Percentiles rank a stretch among this genome's conserved stretches.
Conservation (phyloP, 2,888 invertebrate species). For the Pardosa pseudoannulata region DNA sequence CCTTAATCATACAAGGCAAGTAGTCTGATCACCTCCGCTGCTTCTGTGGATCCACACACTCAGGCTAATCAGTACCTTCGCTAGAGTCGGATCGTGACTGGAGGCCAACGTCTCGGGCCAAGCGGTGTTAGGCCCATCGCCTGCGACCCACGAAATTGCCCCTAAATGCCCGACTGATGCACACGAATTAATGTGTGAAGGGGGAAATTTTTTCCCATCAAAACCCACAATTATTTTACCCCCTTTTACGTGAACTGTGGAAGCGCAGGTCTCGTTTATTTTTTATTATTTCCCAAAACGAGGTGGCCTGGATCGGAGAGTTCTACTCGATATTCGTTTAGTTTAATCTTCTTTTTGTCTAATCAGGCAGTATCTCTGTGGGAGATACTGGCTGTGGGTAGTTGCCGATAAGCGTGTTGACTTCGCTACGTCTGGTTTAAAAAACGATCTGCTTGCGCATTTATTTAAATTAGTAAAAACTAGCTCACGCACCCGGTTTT, state of each 20-base stretch:
- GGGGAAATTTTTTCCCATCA: constrained; percentile 44
- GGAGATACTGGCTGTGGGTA: too few relatives aligned
- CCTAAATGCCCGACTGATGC: constrained; percentile 53
- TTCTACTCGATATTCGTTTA: not conserved
- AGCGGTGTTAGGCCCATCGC: constrained; percentile 56
- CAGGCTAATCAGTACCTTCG: too few relatives aligned
- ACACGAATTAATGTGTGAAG: constrained; percentile 63
- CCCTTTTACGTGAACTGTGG: constrained; percentile 48
- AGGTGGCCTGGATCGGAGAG: not conserved
- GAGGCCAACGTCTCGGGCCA: constrained; percentile 6
- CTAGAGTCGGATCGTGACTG: constrained; percentile 39
- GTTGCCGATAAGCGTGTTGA: too few relatives aligned
- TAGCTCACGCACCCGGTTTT: too few relatives aligned
- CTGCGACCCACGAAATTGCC: constrained; percentile 54
- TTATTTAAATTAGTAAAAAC: too few relatives aligned
- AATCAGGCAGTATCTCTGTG: not conserved
- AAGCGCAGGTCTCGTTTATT: constrained; percentile 25
- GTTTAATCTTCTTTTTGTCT: not conserved
- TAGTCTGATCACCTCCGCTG: too few relatives aligned
- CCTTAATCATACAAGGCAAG: too few relatives aligned
- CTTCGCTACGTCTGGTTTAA: too few relatives aligned
- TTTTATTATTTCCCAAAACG: not conserved
- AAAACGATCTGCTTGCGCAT: too few relatives aligned
- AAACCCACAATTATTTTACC: constrained; percentile 60
- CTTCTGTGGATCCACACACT: too few relatives aligned